Evolutionary conservation across 2,888 invertebrate species (phyloP).

Genomic region (Sinelater perroti): DNA sequence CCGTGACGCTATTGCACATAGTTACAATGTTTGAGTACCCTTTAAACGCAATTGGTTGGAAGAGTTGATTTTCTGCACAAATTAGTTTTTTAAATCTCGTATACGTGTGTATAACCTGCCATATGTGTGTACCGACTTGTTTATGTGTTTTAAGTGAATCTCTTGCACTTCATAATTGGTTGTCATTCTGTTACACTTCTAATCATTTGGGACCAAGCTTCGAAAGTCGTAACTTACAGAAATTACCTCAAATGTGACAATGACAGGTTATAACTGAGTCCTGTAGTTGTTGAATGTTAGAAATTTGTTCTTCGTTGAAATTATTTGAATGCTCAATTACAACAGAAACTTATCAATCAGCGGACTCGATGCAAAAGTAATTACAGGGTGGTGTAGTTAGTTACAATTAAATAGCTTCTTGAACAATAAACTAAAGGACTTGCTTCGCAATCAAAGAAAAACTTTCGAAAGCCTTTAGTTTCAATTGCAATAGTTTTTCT

Average conservation of each 20-base stretch:
- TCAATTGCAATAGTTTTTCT: neutral
- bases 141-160: neutral
- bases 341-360: neutral
- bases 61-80: too few relatives aligned
- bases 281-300: neutral
- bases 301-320: neutral
- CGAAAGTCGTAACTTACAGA: neutral
- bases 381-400: neutral
- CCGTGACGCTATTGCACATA: neutral
- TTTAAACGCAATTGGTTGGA: too few relatives aligned
- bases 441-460: neutral
- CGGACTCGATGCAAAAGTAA: neutral
- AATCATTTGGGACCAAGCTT: constrained; percentile 1
- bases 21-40: neutral
- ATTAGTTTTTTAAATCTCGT: neutral
- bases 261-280: neutral
- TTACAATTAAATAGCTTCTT: neutral
- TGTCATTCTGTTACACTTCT: neutral
- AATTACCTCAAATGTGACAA: too few relatives aligned
- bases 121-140: neutral
- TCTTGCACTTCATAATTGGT: neutral
- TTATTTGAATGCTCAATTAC: neutral
- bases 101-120: neutral
- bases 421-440: too few relatives aligned
- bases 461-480: too few relatives aligned